Percentiles rank a stretch among this genome's conserved stretches.
Conservation (phyloP, 2,113 vertebrate species). For the Phalacrocorax aristotelis region DNA sequence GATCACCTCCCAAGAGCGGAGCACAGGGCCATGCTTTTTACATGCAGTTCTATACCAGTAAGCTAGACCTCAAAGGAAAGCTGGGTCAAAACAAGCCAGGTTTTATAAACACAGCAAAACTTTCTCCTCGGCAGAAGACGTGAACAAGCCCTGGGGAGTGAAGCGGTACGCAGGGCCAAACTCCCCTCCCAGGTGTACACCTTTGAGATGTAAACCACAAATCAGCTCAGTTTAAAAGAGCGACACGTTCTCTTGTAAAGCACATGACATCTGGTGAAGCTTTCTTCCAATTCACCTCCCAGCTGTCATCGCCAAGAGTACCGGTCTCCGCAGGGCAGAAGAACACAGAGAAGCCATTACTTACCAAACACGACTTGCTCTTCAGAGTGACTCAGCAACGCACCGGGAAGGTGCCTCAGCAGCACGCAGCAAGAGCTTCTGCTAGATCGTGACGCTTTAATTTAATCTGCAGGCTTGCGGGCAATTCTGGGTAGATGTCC, state of each 20-base stretch:
- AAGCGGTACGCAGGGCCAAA: neutral
- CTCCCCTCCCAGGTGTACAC: neutral
- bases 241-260: neutral
- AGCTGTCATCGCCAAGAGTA: neutral
- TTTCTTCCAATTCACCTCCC: neutral
- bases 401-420: slow-evolving; percentile 44
- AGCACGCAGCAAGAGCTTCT: slow-evolving; percentile 43
- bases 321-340: neutral
- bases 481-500: neutral
- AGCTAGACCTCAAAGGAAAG: neutral
- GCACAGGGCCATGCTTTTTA: neutral
- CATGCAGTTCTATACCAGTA: neutral
- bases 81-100: neutral
- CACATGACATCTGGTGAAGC: neutral
- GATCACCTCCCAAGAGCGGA: accelerated
- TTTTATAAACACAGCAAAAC: neutral
- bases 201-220: neutral
- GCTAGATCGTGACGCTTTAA: slow-evolving; percentile 12
- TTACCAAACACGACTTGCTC: neutral
- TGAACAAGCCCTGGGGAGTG: neutral
- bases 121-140: neutral
- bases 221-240: neutral
- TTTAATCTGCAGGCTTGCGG: neutral
- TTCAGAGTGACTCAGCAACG: slow-evolving; percentile 23
- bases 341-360: neutral